Conservation (phyloP, 2,797 vertebrate species). For the Chromobotia macracanthus region DNA sequence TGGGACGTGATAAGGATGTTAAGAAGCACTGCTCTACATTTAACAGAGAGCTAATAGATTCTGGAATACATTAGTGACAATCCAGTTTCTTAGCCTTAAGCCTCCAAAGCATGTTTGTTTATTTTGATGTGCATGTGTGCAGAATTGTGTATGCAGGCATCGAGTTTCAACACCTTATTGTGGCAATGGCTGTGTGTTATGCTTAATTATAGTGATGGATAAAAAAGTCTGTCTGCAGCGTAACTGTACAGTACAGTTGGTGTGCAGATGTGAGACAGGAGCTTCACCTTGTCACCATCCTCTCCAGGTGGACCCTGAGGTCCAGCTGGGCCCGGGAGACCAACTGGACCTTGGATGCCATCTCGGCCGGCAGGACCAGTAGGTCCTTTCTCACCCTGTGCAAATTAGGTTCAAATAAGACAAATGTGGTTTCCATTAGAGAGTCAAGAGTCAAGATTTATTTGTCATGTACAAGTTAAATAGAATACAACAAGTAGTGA, state of each 20-base stretch:
- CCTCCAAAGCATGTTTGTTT: constrained; percentile 35
- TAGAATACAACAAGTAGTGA: no score
- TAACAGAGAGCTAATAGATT: constrained; percentile 53
- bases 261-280: background rate
- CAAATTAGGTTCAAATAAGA: background rate
- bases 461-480: no score
- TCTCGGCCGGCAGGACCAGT: constrained; percentile 94
- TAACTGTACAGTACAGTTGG: background rate
- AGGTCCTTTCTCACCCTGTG: constrained; percentile 96
- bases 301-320: constrained; percentile 97
- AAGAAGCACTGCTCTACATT: constrained; percentile 53
- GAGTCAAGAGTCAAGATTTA: no score
- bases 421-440: background rate
- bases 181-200: constrained; percentile 38
- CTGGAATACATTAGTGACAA: constrained; percentile 44
- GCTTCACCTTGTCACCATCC: constrained; percentile 94
- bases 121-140: constrained; percentile 1
- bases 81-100: constrained; percentile 45
- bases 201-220: constrained; percentile 43
- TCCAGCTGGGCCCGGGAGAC: constrained; percentile 93
- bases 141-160: no score
- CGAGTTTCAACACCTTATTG: constrained; percentile 9
- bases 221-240: background rate
- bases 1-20: constrained; percentile 63
- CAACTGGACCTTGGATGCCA: constrained; percentile 94